Evolutionary conservation across 2,888 invertebrate species (phyloP), one percentile per base, ranked within the genome.

Genomic region (Ptychoptera contaminata): DNA sequence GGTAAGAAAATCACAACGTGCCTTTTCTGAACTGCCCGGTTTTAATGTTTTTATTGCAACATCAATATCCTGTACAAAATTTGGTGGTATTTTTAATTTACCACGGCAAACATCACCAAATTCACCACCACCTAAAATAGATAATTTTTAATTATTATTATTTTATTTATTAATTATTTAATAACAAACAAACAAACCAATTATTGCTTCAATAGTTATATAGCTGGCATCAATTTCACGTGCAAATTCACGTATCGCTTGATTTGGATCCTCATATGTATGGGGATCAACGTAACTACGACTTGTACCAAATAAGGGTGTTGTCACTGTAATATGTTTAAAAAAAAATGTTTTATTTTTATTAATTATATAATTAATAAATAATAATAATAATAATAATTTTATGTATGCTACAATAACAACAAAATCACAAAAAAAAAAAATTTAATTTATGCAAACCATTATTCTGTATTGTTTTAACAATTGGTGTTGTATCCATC

Each of bases 31-130:
- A 16, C 83, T 83, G 14, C 85, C 73, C 4, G 88, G 84, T 60
- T 92, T 91, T 48, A 92, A 65, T 1, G 90, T 91, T 68, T 97
- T 97, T 53, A 97, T 94, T 30, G 96, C 96, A 4, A 96, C 96
- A 59, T 88, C 88, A 51, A 87, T 86, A 62, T 90, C 90, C 56
- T 82, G 80, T 7, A 85, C 76, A 49, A 66, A 66, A 55, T 82
- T 82, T 31, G 83, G 81, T 29, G 92, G 90, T 44, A 93, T 69
- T 59, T 86, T 82, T 41, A 94, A 68, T 60, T 92, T 91, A 4
- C 97, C 98, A 47, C 92, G 82, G 61, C 97, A 99, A 0, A 98
- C 98, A 68, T 98, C 97, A 2, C 98, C 98, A 61, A 98, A 99
- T 69, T 98, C 98, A 32, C 97, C 98, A 45, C 93, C 94, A 52